These are phyloP conservation scores for Engystomops pustulosus DNA, from an alignment of 2,113 vertebrate species.

Conservation along the genomic window DNA sequence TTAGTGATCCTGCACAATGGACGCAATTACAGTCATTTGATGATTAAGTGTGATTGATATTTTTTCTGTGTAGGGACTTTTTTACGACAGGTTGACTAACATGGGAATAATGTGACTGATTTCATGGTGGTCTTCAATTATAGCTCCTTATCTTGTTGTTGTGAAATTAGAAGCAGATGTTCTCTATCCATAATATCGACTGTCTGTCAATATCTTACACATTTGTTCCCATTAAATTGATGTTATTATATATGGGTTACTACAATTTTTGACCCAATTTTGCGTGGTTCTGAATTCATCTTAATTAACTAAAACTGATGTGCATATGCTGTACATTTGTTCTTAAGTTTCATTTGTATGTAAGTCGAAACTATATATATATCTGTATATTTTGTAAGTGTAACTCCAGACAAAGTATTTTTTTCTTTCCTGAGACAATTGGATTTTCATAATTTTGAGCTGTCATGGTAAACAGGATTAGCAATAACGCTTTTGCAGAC, in stretches of 20 bases:
- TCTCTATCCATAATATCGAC: background rate
- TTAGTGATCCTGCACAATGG: background rate
- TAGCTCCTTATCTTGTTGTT: background rate
- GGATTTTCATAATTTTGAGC: no score
- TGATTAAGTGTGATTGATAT: background rate
- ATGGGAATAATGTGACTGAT: background rate
- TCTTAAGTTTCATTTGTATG: no score
- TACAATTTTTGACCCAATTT: background rate
- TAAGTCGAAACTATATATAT: no score
- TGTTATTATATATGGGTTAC: background rate
- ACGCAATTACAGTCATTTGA: background rate
- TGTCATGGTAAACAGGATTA: no score
- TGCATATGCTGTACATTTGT: no score
- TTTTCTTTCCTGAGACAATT: no score
- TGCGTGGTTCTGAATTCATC: no score
- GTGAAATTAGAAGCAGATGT: background rate
- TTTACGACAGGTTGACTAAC: background rate
- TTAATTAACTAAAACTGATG: no score
- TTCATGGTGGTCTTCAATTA: background rate
- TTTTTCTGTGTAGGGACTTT: background rate
- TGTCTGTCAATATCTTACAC: background rate
- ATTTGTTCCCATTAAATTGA: background rate
- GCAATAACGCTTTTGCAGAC: no score
- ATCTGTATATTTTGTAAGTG: no score
- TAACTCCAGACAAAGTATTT: no score